Evolutionary conservation across 2,797 vertebrate species (phyloP).

Genomic region (Epinephelus awoara): DNA sequence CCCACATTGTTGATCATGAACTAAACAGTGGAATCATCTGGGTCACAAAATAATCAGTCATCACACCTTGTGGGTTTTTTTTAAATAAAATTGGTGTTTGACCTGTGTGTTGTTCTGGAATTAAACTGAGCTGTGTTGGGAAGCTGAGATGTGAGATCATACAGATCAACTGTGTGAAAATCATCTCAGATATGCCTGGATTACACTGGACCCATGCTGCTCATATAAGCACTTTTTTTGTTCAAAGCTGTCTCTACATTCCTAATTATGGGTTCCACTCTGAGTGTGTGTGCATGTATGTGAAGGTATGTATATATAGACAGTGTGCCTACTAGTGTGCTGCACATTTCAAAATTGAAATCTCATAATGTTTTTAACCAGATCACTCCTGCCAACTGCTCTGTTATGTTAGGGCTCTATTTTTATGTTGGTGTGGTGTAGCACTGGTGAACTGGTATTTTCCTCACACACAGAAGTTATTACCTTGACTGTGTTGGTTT

Average conservation of each 20-base stretch:
- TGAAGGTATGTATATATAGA: not conserved
- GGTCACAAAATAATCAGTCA: too few species aligned
- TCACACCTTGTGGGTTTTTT: too few species aligned
- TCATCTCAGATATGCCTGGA: slow-evolving; percentile 38
- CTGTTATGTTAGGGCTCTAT: not conserved
- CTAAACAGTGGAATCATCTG: too few species aligned
- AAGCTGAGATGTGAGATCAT: not conserved
- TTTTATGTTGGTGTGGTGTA: too few species aligned
- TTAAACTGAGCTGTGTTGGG: too few species aligned
- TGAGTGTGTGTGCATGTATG: not conserved
- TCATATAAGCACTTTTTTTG: slow-evolving; percentile 38
- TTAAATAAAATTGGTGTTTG: too few species aligned
- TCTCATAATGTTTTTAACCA: slow-evolving; percentile 9
- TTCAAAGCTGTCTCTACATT: slow-evolving; percentile 46
- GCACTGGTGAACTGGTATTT: too few species aligned
- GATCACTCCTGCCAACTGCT: slow-evolving; percentile 4
- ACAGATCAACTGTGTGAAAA: slow-evolving; percentile 7
- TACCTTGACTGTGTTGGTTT: too few species aligned
- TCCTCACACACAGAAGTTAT: too few species aligned
- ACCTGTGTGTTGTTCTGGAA: too few species aligned
- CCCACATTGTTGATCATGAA: too few species aligned
- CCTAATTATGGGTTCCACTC: slow-evolving; percentile 19
- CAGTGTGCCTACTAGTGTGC: not conserved
- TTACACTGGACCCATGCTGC: slow-evolving; percentile 40
- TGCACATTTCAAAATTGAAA: slow-evolving; percentile 27